Conservation (phyloP, 2,113 vertebrate species). For the Hyla sarda region DNA sequence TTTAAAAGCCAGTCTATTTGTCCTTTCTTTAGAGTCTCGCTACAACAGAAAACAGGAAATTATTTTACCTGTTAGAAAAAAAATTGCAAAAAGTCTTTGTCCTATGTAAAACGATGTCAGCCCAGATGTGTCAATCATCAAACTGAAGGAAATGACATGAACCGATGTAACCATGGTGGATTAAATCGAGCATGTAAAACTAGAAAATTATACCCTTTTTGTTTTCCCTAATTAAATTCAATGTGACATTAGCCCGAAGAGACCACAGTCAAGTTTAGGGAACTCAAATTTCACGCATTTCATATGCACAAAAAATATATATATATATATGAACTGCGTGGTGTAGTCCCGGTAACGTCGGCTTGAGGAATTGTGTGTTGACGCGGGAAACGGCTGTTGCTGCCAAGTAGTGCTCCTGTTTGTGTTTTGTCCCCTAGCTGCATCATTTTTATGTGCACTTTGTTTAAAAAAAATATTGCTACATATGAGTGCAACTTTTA, state of each 20-base stretch:
- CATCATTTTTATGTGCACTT: too few relatives aligned
- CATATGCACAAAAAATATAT: neutral
- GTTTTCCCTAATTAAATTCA: slow-evolving; percentile 19
- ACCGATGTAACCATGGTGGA: slow-evolving; percentile 16
- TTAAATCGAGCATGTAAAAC: slow-evolving; percentile 38
- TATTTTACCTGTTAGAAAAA: slow-evolving; percentile 3
- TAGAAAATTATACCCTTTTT: slow-evolving; percentile 24
- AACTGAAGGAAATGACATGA: neutral
- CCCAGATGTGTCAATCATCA: slow-evolving; percentile 17
- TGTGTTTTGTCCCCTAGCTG: too few relatives aligned
- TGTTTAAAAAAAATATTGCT: too few relatives aligned
- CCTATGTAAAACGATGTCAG: neutral
- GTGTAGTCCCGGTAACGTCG: too few relatives aligned
- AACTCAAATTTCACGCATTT: slow-evolving; percentile 36
- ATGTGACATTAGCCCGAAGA: slow-evolving; percentile 51
- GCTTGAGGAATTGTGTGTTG: too few relatives aligned
- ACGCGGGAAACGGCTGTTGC: too few relatives aligned
- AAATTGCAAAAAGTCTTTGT: neutral
- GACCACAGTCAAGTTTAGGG: slow-evolving; percentile 21
- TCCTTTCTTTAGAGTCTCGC: neutral
- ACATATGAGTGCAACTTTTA: too few relatives aligned
- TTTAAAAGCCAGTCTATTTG: neutral
- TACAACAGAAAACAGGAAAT: slow-evolving; percentile 1
- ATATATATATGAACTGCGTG: neutral
- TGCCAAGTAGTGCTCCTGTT: too few relatives aligned